These are phyloP conservation scores for Mormyrus iriodes DNA, from an alignment of 2,113 vertebrate species.

Conservation along the genomic window DNA sequence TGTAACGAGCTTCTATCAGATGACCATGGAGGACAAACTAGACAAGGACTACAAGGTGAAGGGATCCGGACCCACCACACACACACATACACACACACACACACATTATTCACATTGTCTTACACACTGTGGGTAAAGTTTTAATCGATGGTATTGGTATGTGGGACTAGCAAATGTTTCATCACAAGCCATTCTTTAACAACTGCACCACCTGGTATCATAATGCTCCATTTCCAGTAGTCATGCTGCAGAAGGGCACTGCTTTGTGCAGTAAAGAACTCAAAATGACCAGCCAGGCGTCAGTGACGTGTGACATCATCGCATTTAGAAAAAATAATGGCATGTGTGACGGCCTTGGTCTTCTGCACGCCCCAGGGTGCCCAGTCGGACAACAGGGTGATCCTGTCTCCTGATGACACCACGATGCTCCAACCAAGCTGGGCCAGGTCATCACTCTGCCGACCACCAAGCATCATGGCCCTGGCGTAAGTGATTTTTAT, in stretches of 20 bases:
- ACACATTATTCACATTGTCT: neutral
- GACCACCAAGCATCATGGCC: slow-evolving; percentile 80
- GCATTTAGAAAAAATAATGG: neutral
- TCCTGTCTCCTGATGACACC: slow-evolving; percentile 72
- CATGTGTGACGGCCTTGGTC: neutral
- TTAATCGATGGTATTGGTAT: neutral
- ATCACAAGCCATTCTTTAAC: neutral
- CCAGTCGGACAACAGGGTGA: slow-evolving; percentile 78
- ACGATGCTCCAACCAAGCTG: slow-evolving; percentile 72
- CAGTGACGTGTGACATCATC: neutral
- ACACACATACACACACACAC: neutral
- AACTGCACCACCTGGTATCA: neutral
- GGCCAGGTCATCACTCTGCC: slow-evolving; percentile 53
- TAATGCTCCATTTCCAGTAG: neutral
- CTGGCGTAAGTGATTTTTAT: slow-evolving; percentile 70
- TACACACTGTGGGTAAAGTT: neutral
- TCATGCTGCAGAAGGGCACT: neutral
- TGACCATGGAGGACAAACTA: slow-evolving; percentile 67
- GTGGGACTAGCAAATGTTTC: neutral
- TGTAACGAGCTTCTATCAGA: slow-evolving; percentile 82
- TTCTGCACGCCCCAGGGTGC: slow-evolving; percentile 53
- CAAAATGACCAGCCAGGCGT: neutral
- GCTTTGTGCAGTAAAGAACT: neutral
- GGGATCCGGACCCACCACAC: neutral
- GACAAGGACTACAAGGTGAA: slow-evolving; percentile 66